Percentiles rank a stretch among this genome's conserved stretches.
Evolutionary conservation across 2,888 invertebrate genomes (phyloP).

Genomic region (Sclerodermus sp.): DNA sequence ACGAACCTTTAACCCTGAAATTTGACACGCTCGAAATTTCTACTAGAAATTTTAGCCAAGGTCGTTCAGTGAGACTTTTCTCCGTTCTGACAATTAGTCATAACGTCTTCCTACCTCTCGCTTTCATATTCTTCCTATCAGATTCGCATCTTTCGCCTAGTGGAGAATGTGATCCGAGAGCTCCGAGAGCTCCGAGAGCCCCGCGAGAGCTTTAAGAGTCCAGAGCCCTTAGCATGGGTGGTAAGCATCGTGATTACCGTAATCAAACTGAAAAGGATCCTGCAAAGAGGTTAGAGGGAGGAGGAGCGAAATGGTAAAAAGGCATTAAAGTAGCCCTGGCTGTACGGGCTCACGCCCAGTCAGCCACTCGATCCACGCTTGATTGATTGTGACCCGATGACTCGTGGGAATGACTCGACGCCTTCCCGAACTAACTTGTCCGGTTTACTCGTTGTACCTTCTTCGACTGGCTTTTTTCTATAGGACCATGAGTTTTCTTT

Average conservation of each 20-base stretch:
- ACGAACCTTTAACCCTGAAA: too few relatives aligned
- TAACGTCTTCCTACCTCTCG: too few relatives aligned
- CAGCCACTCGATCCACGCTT: conserved; percentile 5
- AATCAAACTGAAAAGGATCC: not conserved
- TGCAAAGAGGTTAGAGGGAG: not conserved
- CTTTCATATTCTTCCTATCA: too few relatives aligned
- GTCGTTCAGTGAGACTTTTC: conserved; percentile 14
- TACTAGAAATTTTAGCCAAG: conserved; percentile 32
- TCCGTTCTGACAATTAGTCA: too few relatives aligned
- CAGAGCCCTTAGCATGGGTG: too few relatives aligned
- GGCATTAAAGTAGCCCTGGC: not conserved
- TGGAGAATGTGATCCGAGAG: too few relatives aligned
- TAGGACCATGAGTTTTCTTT: too few relatives aligned
- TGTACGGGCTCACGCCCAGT: conserved; percentile 7
- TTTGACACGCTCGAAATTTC: conserved; percentile 14
- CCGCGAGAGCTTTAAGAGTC: too few relatives aligned
- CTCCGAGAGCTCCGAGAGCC: too few relatives aligned
- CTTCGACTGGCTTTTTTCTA: too few relatives aligned
- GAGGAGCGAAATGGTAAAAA: not conserved
- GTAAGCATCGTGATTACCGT: not conserved
- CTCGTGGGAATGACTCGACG: conserved; percentile 16
- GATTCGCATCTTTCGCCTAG: too few relatives aligned
- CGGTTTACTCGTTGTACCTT: not conserved
- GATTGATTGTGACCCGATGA: conserved; percentile 25
- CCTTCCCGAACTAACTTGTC: conserved; percentile 2